Base-by-base conservation (phyloP, 2,797 vertebrate genomes). In the Liasis olivaceus region DNA sequence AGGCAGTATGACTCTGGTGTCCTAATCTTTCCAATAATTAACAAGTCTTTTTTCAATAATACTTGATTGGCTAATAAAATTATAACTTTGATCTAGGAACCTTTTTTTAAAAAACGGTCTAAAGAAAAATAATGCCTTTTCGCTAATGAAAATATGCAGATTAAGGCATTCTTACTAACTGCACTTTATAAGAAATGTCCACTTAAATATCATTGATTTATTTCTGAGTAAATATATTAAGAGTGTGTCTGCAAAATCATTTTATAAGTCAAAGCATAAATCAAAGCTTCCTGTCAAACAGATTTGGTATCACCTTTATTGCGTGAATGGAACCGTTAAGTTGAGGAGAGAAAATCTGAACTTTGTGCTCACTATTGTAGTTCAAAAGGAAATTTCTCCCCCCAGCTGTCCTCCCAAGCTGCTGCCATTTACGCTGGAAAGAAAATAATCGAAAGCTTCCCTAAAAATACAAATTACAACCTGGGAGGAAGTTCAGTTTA, bases 1-100 rank as follows among this genome's bases (percentile, higher is more conserved):
- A 87, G 97, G 97, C 96, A 98, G 94, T 97, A 97, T 97, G 94
- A 96, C 94, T 95, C 95, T 94, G 92, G 91, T 95, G 95, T 94
- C 92, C 97, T 95, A 96, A 96, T 95, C 95, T 95, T 96, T 93
- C 95, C 94, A 91, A 96, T 95, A 97, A 95, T 97, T 97, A 96
- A 97, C 95, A 90, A 90, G 92, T 95, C 94, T 96, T 95, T 85
- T 95, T 96, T 91, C 95, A 97, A 93, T 77, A 94, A 96, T 11
- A 17, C 88, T 90, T 95, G 95, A 96, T 97, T 97, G 94, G 93
- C 87, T 95, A 91, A 47, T 92, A 95, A 96, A 81, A 94, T 59
- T 95, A 92, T 77, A 95, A 95, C 91, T 94, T 96, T 94, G 95
- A 47, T 85, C 36, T 42, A 81, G 94, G 95, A 92, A 89, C 2